These are phyloP conservation scores for Setophaga petechia DNA, from an alignment of 2,113 vertebrate species.

Conservation along the genomic window DNA sequence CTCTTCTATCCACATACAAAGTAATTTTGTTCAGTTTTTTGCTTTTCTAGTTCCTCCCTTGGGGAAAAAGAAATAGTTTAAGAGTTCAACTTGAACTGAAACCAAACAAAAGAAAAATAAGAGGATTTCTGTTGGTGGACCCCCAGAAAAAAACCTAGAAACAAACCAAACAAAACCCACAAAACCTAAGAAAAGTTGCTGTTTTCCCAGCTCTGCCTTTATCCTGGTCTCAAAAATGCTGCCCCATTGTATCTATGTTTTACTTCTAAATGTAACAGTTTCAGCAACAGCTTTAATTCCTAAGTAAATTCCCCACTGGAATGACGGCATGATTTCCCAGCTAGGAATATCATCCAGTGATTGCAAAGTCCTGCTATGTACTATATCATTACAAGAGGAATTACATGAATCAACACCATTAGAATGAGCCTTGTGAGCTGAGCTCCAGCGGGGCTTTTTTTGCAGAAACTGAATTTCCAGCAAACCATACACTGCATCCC, in stretches of 20 bases:
- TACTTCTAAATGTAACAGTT: neutral
- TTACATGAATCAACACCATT: neutral
- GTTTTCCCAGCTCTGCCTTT: neutral
- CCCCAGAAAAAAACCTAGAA: neutral
- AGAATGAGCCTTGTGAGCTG: neutral
- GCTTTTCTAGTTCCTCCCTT: neutral
- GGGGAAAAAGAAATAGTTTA: neutral
- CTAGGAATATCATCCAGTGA: neutral
- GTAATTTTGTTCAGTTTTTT: neutral
- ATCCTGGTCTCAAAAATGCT: neutral
- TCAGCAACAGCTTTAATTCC: constrained; percentile 11
- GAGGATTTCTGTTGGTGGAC: neutral
- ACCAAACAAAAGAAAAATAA: neutral
- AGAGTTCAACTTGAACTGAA: neutral
- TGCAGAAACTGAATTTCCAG: neutral
- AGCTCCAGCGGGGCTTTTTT: neutral
- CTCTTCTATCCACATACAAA: neutral
- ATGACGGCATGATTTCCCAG: neutral
- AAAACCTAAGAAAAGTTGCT: fast-evolving
- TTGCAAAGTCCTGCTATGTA: neutral
- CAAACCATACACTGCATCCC: neutral
- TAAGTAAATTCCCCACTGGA: neutral
- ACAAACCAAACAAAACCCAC: neutral
- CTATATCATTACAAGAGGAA: neutral
- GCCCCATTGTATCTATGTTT: neutral